phyloP scores from a whole-genome alignment of 2,113 vertebrate species.

The Illadopsis cleaveri region DNA sequence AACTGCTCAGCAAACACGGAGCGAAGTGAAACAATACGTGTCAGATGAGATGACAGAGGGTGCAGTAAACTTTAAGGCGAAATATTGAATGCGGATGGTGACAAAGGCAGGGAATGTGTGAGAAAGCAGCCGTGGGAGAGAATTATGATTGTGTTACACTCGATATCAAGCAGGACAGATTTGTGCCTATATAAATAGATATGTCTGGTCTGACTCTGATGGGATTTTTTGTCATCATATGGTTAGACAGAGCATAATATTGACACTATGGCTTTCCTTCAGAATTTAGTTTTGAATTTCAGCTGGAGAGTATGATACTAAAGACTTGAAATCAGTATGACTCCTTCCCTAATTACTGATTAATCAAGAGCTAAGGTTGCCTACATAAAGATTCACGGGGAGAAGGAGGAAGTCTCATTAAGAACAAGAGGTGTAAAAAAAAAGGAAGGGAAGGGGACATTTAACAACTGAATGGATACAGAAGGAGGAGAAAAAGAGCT shows the following conservation, averaged over 20 bases:
- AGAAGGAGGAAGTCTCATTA: slow-evolving; percentile 74
- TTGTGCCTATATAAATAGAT: neutral
- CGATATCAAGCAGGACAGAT: neutral
- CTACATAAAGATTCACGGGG: slow-evolving; percentile 62
- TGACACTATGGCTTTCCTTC: slow-evolving; percentile 31
- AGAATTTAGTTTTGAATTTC: slow-evolving; percentile 32
- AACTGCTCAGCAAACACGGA: neutral
- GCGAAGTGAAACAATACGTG: neutral
- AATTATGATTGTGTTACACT: neutral
- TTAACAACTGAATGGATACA: slow-evolving; percentile 19
- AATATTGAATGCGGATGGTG: neutral
- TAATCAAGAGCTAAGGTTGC: slow-evolving; percentile 69
- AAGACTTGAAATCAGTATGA: slow-evolving; percentile 59
- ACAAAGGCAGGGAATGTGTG: neutral
- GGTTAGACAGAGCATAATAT: slow-evolving; percentile 36
- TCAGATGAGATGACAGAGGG: neutral
- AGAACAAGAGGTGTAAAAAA: slow-evolving; percentile 58
- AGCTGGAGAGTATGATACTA: slow-evolving; percentile 39
- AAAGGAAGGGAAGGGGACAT: neutral
- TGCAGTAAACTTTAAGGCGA: neutral
- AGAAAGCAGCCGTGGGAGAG: neutral
- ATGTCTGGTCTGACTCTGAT: neutral
- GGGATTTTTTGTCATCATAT: slow-evolving; percentile 26
- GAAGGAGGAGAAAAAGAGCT: neutral
- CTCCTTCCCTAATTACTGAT: slow-evolving; percentile 71